These are phyloP conservation scores for Coenonympha arcania DNA, from an alignment of 2,888 invertebrate species.

Conservation along the genomic window DNA sequence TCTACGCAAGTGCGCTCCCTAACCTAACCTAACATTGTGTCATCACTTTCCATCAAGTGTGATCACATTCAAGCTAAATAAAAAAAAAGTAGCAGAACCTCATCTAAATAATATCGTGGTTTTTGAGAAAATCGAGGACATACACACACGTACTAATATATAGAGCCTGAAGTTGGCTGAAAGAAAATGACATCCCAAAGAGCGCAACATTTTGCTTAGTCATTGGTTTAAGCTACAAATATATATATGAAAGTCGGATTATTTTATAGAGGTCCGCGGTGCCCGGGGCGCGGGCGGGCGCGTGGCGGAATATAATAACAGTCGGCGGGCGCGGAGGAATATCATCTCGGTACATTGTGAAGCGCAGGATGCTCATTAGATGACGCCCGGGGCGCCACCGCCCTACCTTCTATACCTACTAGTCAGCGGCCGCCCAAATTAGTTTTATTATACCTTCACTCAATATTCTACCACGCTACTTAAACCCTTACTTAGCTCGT, in stretches of 20 bases:
- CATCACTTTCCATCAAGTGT: too few relatives aligned
- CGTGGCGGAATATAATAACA: slow-evolving; percentile 67
- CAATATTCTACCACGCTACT: slow-evolving; percentile 28
- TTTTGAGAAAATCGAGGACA: too few relatives aligned
- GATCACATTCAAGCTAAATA: too few relatives aligned
- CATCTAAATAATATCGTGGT: too few relatives aligned
- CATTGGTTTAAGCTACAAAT: slow-evolving; percentile 46
- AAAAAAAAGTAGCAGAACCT: too few relatives aligned
- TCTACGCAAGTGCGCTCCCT: too few relatives aligned
- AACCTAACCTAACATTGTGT: too few relatives aligned
- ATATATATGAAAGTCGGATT: slow-evolving; percentile 54
- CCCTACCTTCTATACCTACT: slow-evolving; percentile 31
- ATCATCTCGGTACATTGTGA: slow-evolving; percentile 70
- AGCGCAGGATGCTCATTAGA: slow-evolving; percentile 72
- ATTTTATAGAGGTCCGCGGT: slow-evolving; percentile 57
- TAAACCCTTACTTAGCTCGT: slow-evolving; percentile 22
- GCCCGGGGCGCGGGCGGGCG: slow-evolving; percentile 50
- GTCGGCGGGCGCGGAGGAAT: slow-evolving; percentile 60
- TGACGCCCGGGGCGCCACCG: slow-evolving; percentile 55
- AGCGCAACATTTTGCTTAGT: slow-evolving; percentile 34
- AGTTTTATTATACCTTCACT: slow-evolving; percentile 33
- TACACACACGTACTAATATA: too few relatives aligned
- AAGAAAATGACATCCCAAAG: slow-evolving; percentile 4
- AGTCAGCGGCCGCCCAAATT: slow-evolving; percentile 30
- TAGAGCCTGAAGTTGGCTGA: too few relatives aligned